Evolutionary conservation across 2,113 vertebrate genomes (phyloP), one percentile per base, ranked within the genome.

Genomic region (Dromas ardeola): DNA sequence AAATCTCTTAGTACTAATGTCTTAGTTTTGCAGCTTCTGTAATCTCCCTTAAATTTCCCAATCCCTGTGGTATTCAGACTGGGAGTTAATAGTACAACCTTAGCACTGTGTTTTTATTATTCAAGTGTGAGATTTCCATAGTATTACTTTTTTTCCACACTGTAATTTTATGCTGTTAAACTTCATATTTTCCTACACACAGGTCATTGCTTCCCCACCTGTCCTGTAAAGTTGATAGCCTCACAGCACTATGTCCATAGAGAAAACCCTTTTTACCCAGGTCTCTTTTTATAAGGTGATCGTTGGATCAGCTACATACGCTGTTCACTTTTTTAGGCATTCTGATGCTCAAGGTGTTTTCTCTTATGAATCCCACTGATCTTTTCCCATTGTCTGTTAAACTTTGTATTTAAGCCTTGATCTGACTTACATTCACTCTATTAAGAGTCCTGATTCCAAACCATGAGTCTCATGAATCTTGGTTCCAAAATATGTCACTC

Each of bases 31-130:
- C 42, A 62, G 7, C 1, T 81, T 85, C 56, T 81, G 21, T 78
- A 56, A 61, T 74, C 15, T 79, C 56, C 55, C 6, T 84, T 42
- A 4, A 0, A 0, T 81, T 66, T 95, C 50, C 17, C 40, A 34
- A 0, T 73, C 12, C 14, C 9, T 4, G 0, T 4, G 66, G 45
- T 1, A 0, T 81, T 95, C 18, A 5, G 14, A 34, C 15, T 13
- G 21, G 59, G 36, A 85, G 25, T 52, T 90, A 34, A 23, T 27
- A 74, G 34, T 49, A 47, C 53, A 55, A 21, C 11, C 9, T 42
- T 36, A 52, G 34, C 38, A 56, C 1, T 1, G 8, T 71, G 34
- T 13, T 66, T 42, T 83, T 52, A 27, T 80, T 90, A 32, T 47
- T 61, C 3, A 70, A 34, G 10, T 74, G 3, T 53, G 18, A 14